Percentiles rank a stretch among this genome's conserved stretches.
These are phyloP conservation scores for Halichoerus grypus DNA, from an alignment of 2,113 vertebrate species.

Conservation along the genomic window DNA sequence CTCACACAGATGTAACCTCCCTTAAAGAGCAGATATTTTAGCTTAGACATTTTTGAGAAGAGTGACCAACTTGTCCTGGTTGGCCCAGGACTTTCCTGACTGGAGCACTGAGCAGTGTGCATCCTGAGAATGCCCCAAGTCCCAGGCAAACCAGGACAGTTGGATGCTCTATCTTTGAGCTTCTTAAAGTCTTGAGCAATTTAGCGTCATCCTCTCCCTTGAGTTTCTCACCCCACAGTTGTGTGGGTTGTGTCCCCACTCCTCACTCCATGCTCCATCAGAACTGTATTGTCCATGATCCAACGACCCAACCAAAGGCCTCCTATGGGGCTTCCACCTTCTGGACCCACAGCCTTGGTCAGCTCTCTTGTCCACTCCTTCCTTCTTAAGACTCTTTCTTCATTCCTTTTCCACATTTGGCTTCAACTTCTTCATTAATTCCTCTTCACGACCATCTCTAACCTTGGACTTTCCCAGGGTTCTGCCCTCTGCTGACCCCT, in stretches of 20 bases:
- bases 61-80: neutral
- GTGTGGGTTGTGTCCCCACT: neutral
- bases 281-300: neutral
- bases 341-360: fast-evolving
- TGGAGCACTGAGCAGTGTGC: neutral
- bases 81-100: neutral
- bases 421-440: neutral
- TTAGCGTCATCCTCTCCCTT: neutral
- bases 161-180: neutral
- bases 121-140: neutral
- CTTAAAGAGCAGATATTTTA: neutral
- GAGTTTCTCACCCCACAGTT: neutral
- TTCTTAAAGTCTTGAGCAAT: neutral
- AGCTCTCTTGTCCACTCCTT: neutral
- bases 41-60: neutral
- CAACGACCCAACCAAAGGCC: neutral
- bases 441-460: neutral
- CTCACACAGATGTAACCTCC: neutral
- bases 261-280: neutral
- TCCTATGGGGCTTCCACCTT: neutral
- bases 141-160: neutral
- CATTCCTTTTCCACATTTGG: neutral
- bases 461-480: neutral
- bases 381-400: neutral
- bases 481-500: neutral